These are phyloP conservation scores for Drosophila micromelanica DNA, from an alignment of 1,140 invertebrate genomes.

Conservation along the genomic window DNA sequence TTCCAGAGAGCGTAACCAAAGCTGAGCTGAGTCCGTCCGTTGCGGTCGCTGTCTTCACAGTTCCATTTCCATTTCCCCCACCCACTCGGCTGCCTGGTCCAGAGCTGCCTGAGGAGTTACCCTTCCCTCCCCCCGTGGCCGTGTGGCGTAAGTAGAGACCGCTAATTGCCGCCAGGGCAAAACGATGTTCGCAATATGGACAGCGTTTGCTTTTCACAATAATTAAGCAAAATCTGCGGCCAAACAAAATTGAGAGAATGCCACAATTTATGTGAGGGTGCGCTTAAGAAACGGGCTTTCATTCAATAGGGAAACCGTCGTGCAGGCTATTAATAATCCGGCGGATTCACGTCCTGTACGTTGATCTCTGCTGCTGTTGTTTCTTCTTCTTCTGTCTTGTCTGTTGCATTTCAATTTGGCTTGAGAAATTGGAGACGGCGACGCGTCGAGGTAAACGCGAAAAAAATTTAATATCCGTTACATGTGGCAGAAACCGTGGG, in stretches of 20 bases:
- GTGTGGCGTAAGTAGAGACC: background rate
- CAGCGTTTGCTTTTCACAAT: slow-evolving; percentile 29
- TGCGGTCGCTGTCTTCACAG: slow-evolving; percentile 24
- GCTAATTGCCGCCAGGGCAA: slow-evolving; percentile 37
- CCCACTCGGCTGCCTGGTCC: slow-evolving; percentile 1
- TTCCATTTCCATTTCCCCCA: background rate
- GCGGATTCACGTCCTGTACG: background rate
- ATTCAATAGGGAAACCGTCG: slow-evolving; percentile 43
- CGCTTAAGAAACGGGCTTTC: slow-evolving; percentile 51
- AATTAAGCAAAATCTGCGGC: slow-evolving; percentile 31
- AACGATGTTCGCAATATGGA: slow-evolving; percentile 16
- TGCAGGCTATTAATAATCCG: slow-evolving; percentile 37
- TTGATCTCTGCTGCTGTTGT: slow-evolving; percentile 8
- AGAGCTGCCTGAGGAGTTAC: slow-evolving; percentile 28
- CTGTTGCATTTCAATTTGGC: slow-evolving; percentile 60
- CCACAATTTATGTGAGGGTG: background rate
- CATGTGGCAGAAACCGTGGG: slow-evolving; percentile 45
- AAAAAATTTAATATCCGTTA: slow-evolving; percentile 82
- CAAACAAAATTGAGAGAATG: background rate
- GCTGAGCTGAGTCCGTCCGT: slow-evolving; percentile 22
- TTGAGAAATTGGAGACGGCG: slow-evolving; percentile 48
- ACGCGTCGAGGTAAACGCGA: slow-evolving; percentile 74
- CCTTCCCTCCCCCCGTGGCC: background rate
- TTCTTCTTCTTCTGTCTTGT: slow-evolving; percentile 25
- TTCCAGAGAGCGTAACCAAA: slow-evolving; percentile 36